phyloP scores from a whole-genome alignment of 2,888 invertebrate species.

The Tetropium fuscum region DNA sequence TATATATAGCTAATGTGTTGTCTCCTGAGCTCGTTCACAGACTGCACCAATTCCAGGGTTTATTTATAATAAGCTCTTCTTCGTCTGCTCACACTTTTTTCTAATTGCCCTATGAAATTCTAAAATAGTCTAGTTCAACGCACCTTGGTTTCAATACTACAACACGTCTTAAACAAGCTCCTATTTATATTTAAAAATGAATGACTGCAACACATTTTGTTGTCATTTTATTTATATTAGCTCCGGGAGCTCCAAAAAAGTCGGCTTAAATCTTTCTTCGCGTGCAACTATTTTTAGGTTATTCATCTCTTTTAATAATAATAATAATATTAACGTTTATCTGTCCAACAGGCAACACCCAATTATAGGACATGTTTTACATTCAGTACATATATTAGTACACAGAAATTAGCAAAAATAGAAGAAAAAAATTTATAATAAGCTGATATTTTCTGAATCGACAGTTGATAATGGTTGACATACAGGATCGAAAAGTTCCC shows the following conservation, averaged over 20 bases:
- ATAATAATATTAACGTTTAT: too few relatives aligned
- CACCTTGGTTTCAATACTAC: slow-evolving; percentile 12
- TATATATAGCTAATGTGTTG: too few relatives aligned
- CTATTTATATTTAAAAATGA: slow-evolving; percentile 38
- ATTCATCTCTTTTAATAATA: too few relatives aligned
- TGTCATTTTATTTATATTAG: slow-evolving; percentile 27
- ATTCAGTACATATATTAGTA: too few relatives aligned
- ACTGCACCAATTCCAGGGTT: not conserved
- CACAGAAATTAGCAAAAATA: too few relatives aligned
- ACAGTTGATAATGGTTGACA: too few relatives aligned
- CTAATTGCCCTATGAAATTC: slow-evolving; percentile 7
- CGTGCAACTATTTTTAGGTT: not conserved
- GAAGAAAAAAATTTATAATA: too few relatives aligned
- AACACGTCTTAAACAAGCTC: slow-evolving; percentile 16
- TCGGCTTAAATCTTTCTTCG: not conserved
- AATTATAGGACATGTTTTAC: too few relatives aligned
- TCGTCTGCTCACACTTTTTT: not conserved
- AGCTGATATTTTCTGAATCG: too few relatives aligned
- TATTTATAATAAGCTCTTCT: slow-evolving; percentile 22
- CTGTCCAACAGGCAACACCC: too few relatives aligned
- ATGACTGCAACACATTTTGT: slow-evolving; percentile 23
- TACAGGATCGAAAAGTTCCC: too few relatives aligned
- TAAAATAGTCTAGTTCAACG: slow-evolving; percentile 34
- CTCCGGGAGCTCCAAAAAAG: not conserved
- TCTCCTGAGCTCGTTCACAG: too few relatives aligned